phyloP scores from a whole-genome alignment of 1,140 invertebrate species.

The Adelges cooleyi region DNA sequence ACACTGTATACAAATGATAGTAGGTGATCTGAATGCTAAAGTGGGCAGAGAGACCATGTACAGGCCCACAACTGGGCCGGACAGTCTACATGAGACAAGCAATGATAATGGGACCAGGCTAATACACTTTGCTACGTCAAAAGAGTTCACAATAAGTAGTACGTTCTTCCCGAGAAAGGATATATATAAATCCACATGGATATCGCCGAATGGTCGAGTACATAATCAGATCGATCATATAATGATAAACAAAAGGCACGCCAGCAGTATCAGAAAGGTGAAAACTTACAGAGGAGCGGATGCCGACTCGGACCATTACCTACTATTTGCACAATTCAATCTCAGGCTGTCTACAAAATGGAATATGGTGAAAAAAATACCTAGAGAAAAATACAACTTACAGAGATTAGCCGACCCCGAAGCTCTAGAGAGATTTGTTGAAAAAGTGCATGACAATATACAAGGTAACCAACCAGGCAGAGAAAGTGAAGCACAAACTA shows the following conservation, averaged over 20 bases:
- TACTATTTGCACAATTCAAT: constrained; percentile 26
- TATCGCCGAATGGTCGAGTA: constrained; percentile 29
- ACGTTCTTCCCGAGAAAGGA: constrained; percentile 31
- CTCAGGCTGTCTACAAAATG: neutral
- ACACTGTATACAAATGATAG: constrained; percentile 23
- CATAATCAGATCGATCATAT: constrained; percentile 32
- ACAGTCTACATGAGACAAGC: constrained; percentile 34
- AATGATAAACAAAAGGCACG: constrained; percentile 27
- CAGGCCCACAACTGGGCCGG: constrained; percentile 33
- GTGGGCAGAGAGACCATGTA: constrained; percentile 15
- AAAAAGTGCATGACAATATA: neutral
- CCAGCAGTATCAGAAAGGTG: constrained; percentile 21
- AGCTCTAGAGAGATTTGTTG: neutral
- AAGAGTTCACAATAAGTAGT: constrained; percentile 30
- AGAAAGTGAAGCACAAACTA: neutral
- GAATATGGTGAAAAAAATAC: neutral
- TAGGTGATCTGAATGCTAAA: constrained; percentile 31
- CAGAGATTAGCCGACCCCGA: neutral
- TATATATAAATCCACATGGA: constrained; percentile 33
- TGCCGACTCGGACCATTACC: constrained; percentile 25
- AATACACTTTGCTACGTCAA: constrained; percentile 29
- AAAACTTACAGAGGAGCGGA: constrained; percentile 28
- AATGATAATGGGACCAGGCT: constrained; percentile 32
- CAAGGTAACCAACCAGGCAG: neutral
- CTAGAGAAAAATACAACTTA: neutral